Evolutionary conservation across 2,113 vertebrate species (phyloP).

Genomic region (Enhydra lutris): DNA sequence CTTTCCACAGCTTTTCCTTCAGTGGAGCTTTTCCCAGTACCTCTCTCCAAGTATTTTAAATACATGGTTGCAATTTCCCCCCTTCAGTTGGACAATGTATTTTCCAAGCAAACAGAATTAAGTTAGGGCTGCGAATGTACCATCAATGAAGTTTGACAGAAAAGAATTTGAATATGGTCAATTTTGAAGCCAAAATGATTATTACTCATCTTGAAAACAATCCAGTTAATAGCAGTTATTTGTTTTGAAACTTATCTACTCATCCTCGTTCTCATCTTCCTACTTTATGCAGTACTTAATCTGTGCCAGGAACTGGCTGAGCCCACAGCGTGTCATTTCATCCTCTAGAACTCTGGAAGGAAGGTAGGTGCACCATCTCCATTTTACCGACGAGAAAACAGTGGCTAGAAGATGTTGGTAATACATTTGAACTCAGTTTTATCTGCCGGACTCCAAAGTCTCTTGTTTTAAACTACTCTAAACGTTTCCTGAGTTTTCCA

Average conservation of each 20-base stretch:
- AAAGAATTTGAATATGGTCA: not conserved
- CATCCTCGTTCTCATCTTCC: not conserved
- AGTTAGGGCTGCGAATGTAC: not conserved
- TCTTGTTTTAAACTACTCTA: not conserved
- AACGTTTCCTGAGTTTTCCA: not conserved
- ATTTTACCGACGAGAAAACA: conserved; percentile 2
- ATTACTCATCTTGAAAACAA: not conserved
- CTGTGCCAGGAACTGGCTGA: not conserved
- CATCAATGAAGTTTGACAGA: not conserved
- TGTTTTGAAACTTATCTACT: not conserved
- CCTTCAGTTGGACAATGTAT: not conserved
- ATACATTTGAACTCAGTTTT: not conserved
- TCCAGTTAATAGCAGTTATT: not conserved
- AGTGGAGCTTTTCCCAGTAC: not conserved
- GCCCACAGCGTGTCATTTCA: not conserved
- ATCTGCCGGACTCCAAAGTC: not conserved
- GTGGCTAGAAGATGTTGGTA: not conserved
- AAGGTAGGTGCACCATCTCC: not conserved
- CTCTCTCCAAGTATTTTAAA: not conserved
- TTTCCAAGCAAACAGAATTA: not conserved
- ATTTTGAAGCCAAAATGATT: conserved; percentile 13
- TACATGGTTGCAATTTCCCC: not conserved
- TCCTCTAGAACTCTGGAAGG: not conserved
- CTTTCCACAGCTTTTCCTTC: not conserved
- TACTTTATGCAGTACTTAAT: not conserved